Conservation (phyloP, 2,797 vertebrate species). For the Esox lucius region DNA sequence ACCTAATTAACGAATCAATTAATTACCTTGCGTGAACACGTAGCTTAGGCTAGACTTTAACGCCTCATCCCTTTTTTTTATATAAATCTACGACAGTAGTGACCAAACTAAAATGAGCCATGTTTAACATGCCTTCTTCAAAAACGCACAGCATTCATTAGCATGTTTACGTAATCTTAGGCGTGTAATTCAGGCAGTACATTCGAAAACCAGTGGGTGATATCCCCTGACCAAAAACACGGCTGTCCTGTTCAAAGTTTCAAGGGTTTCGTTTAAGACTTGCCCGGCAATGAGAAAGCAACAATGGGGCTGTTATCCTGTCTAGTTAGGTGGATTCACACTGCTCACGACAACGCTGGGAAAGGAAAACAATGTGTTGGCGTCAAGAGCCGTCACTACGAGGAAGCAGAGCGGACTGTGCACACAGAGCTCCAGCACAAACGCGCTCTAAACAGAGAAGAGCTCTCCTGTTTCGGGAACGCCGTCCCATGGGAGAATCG, state of each 20-base stretch:
- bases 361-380: slow-evolving; percentile 37
- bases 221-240: neutral
- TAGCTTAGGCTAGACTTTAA: neutral
- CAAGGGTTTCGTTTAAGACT: neutral
- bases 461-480: slow-evolving; percentile 51
- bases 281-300: neutral
- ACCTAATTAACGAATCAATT: slow-evolving; percentile 1
- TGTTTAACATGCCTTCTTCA: neutral
- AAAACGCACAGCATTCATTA: neutral
- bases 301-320: neutral
- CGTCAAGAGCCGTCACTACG: slow-evolving; percentile 33
- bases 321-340: neutral
- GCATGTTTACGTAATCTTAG: neutral
- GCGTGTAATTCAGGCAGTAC: neutral
- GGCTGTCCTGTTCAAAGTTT: neutral
- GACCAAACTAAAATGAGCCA: neutral
- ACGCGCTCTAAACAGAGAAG: slow-evolving; percentile 39
- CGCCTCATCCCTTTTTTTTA: neutral
- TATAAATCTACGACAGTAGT: neutral
- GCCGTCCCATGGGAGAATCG: slow-evolving; percentile 41
- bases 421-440: slow-evolving; percentile 38
- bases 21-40: neutral
- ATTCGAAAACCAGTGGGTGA: neutral
- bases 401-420: slow-evolving; percentile 30
- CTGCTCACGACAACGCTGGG: neutral